These are phyloP conservation scores for Lasioglossum albipes DNA, from an alignment of 1,140 invertebrate genomes.

Conservation along the genomic window DNA sequence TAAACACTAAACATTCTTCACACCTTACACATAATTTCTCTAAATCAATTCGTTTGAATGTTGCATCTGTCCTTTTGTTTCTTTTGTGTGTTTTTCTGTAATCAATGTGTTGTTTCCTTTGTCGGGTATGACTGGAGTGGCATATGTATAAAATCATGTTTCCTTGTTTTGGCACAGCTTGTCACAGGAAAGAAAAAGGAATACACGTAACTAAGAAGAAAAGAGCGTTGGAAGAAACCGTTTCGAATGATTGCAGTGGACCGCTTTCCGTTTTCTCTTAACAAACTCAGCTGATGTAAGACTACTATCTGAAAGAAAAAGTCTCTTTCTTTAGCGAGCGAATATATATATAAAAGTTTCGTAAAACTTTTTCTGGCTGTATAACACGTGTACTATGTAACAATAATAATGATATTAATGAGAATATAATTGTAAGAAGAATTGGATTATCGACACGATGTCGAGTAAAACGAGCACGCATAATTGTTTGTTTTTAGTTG, in stretches of 20 bases:
- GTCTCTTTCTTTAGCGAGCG: conserved; percentile 18
- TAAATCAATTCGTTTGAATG: conserved; percentile 62
- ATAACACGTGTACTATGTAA: conserved; percentile 58
- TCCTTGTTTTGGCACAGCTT: conserved; percentile 74
- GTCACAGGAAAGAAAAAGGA: conserved; percentile 43
- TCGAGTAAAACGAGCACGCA: conserved; percentile 36
- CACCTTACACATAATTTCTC: conserved; percentile 64
- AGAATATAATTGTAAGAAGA: conserved; percentile 31
- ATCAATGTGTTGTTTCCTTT: conserved; percentile 41
- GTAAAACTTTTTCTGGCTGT: conserved; percentile 38
- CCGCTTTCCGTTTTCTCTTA: neutral
- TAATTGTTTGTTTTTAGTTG: conserved; percentile 25
- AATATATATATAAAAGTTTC: conserved; percentile 52
- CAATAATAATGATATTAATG: conserved; percentile 33
- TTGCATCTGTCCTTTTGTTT: conserved; percentile 57
- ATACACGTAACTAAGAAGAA: conserved; percentile 36
- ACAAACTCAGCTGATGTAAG: neutral
- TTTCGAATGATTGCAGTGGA: conserved; percentile 37
- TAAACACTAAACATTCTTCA: conserved; percentile 76
- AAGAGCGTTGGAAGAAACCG: conserved; percentile 48
- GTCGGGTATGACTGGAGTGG: conserved; percentile 37
- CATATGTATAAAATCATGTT: conserved; percentile 31
- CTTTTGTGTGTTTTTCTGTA: conserved; percentile 29
- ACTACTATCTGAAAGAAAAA: conserved; percentile 7
- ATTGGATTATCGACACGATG: conserved; percentile 32